Base-by-base conservation (phyloP, 1,140 invertebrate species). In the Fopius arisanus region DNA sequence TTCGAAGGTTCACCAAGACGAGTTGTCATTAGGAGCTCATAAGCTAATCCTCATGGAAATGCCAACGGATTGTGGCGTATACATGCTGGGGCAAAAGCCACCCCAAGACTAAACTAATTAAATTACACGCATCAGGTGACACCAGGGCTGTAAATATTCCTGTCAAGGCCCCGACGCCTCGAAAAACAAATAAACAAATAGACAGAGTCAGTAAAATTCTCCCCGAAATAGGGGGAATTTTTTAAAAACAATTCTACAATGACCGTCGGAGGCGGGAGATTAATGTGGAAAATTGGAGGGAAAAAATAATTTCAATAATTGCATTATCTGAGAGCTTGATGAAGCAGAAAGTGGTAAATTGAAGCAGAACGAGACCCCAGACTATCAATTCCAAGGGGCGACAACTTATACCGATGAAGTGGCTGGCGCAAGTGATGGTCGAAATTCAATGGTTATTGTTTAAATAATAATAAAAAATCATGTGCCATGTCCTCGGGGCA, bases 51-150 rank as follows among this genome's bases (percentile, higher is more conserved):
- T 65, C 67, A 70, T 71, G 48, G 73, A 81, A 85, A 83, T 83
- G 80, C 77, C 75, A 78, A 79, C 69, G 80, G 80, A 83, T 87
- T 81, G 81, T 68, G 81, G 80, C 78, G 43, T 76, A 74, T 72
- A 62, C 28, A 40, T 31, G 78, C 77, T 80, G 84, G 80, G 81
- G 81, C 77, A 82, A 81, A 76, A 83, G 59, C 75, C 78, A 78
- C 86, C 85, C 85, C 86, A 81, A 81, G 74, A 82, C 75, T 69
- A 78, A 78, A 69, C 81, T 85, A 88, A 88, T 81, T 79, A 86
- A 79, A 88, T 88, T 79, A 87, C 78, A 81, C 81, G 83, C 78
- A 75, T 86, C 83, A 48, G 77, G 75, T 84, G 71, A 69, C 79
- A 74, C 37, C 79, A 86, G 81, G 84, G 86, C 80, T 85, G 82